These are phyloP conservation scores for Allacma fusca DNA, from an alignment of 2,888 invertebrate genomes.

Conservation along the genomic window DNA sequence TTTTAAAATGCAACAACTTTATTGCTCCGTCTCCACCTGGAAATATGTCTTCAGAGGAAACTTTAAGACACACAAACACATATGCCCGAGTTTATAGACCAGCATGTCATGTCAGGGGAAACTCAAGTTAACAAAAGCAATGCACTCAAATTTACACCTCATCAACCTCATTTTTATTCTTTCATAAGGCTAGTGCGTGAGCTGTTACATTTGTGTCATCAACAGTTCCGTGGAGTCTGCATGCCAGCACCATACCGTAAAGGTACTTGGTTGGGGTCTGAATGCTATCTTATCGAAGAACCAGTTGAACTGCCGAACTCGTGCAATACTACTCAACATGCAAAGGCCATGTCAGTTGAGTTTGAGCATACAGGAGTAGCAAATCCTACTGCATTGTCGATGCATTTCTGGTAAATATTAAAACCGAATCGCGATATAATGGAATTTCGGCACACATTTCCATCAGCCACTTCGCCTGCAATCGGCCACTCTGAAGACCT, in stretches of 20 bases:
- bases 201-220: slow-evolving; percentile 40
- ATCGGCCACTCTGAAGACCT: not conserved
- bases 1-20: slow-evolving; percentile 35
- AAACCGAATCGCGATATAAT: not conserved
- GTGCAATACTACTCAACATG: not conserved
- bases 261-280: not conserved
- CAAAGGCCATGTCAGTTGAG: slow-evolving; percentile 25
- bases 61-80: not conserved
- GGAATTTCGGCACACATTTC: too few relatives aligned
- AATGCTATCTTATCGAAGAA: slow-evolving; percentile 24
- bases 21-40: slow-evolving; percentile 24
- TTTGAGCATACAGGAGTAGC: not conserved
- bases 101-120: slow-evolving; percentile 25
- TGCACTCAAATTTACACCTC: slow-evolving; percentile 35
- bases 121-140: slow-evolving; percentile 26
- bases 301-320: not conserved
- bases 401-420: slow-evolving; percentile 1
- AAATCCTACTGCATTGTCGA: not conserved
- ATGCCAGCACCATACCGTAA: slow-evolving; percentile 2
- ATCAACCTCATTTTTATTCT: slow-evolving; percentile 37
- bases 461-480: too few relatives aligned
- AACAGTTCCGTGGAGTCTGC: slow-evolving; percentile 10
- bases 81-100: not conserved
- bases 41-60: slow-evolving; percentile 22
- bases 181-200: slow-evolving; percentile 31